Evolutionary conservation across 2,797 vertebrate species (phyloP), one percentile per base, ranked within the genome.

Genomic region (Centroberyx gerrardi): DNA sequence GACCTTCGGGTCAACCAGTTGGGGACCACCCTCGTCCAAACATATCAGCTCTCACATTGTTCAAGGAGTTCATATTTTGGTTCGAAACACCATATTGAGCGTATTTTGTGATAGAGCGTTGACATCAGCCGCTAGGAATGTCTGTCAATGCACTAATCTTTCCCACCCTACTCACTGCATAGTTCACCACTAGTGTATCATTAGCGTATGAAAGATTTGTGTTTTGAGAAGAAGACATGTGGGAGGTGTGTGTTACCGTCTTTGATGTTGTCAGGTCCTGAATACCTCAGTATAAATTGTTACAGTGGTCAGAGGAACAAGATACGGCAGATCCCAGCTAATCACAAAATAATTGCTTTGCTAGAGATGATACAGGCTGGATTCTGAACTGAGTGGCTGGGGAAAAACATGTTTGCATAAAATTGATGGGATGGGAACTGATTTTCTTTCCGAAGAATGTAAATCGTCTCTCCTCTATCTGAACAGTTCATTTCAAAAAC

Each of bases 91-190:
- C 87, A 86, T 86, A 92, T 89, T 84, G 84, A 88, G 84, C 60
- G 67, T 78, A 86, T 90, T 90, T 78, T 69, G 80, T 56, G 80
- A 91, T 90, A 59, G 66, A 17, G 61, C n/a, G 29, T 62, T 94
- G 92, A 94, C 91, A 88, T 95, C 92, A 95, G 86, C 81, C 80
- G 67, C 44, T 2, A 87, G 90, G 93, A 94, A 95, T 95, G 93
- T 88, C 85, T 91, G 85, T 90, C 90, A 82, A 88, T 87, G 84
- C 86, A 66, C 88, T 87, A 81, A 93, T 93, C 91, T 92, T 89
- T 90, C 88, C 85, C 88, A 88, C 78, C 82, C 85, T 63, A 69
- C 79, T 88, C 73, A 12, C 74, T 46, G 66, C 82, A 76, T 74
- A 78, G 81, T 76, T 91, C 77, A 62, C 73, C 59, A 58, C 79